Evolutionary conservation across 2,113 vertebrate genomes (phyloP).

Genomic region (human (Homo sapiens)): DNA sequence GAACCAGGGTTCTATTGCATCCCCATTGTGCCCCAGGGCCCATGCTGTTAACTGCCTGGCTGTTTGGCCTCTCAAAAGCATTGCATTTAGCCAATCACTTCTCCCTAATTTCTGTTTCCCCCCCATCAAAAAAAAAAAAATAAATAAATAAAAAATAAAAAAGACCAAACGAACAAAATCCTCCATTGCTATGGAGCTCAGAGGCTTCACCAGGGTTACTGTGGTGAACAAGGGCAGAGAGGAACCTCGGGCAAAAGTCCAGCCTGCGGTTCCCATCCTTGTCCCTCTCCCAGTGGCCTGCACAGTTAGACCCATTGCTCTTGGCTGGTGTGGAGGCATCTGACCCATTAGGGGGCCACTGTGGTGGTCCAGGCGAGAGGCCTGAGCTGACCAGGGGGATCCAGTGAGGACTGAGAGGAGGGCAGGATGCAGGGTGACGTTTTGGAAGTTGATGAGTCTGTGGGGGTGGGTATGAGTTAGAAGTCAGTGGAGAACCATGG

Average conservation of each 20-base stretch:
- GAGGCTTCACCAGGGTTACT: not conserved
- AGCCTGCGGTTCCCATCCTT: not conserved
- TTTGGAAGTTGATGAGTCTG: not conserved
- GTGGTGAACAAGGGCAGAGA: not conserved
- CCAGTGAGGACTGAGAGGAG: not conserved
- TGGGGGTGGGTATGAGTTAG: too few species aligned
- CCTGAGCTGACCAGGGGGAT: not conserved
- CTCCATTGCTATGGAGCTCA: not conserved
- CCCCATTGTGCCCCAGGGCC: rapidly evolving
- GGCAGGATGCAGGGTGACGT: rapidly evolving
- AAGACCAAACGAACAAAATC: not conserved
- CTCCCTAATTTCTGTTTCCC: not conserved
- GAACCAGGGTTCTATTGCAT: not conserved
- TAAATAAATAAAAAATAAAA: not conserved
- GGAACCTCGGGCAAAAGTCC: not conserved
- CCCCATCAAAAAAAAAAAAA: not conserved
- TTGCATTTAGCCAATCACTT: not conserved
- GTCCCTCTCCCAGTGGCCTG: not conserved
- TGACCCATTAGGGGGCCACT: not conserved
- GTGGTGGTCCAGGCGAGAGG: not conserved
- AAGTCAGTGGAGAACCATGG: not conserved
- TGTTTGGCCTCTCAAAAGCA: not conserved
- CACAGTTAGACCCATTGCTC: not conserved
- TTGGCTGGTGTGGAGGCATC: not conserved
- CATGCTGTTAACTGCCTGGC: not conserved